Conservation (phyloP, 2,888 invertebrate species). For the Pristionchus mayeri region DNA sequence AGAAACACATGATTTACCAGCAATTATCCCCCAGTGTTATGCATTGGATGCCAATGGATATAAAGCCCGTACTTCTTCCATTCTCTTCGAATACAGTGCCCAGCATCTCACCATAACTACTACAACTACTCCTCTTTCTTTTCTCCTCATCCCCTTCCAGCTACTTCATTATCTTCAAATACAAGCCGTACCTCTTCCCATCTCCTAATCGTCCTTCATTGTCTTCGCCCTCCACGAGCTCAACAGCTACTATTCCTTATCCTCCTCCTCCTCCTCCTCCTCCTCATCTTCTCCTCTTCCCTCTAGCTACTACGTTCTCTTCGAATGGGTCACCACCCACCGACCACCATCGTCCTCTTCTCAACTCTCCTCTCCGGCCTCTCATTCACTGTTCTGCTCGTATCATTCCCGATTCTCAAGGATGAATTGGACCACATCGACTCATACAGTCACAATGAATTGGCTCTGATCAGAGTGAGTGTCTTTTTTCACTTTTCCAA, state of each 20-base stretch:
- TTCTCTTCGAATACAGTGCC: no score
- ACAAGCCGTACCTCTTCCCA: no score
- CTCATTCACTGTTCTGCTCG: not conserved
- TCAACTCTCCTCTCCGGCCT: not conserved
- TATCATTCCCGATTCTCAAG: not conserved
- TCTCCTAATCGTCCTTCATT: no score
- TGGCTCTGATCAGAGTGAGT: slow-evolving; percentile 17
- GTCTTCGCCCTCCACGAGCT: no score
- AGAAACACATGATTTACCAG: not conserved
- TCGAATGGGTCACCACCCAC: not conserved
- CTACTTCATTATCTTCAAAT: no score
- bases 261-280: not conserved
- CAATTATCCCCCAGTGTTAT: not conserved
- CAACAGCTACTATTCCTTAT: no score
- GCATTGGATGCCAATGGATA: not conserved
- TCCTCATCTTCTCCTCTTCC: not conserved
- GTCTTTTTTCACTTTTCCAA: not conserved
- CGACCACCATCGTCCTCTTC: not conserved
- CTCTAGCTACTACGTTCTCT: no score
- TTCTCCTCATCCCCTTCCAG: no score
- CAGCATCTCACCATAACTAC: no score
- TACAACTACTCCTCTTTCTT: no score
- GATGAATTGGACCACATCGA: slow-evolving; percentile 2
- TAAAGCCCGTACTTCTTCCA: no score
- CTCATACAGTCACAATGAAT: not conserved